Conservation (phyloP, 2,797 vertebrate genomes). For the Melanotaenia trifasciata region DNA sequence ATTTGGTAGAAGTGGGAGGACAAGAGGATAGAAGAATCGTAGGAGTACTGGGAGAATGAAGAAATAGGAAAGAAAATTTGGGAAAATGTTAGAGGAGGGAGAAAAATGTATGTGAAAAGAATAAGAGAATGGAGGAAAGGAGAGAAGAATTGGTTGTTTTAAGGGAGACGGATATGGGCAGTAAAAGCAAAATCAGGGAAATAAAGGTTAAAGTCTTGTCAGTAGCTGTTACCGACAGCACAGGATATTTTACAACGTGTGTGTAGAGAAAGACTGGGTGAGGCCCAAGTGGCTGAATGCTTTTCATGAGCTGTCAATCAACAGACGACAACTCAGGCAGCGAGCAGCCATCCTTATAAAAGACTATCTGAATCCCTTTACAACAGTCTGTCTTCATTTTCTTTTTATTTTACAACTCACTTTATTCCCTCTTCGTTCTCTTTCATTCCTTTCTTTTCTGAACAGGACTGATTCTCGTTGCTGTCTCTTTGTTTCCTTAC, state of each 20-base stretch:
- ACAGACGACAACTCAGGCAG: slow-evolving; percentile 24
- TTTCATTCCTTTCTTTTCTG: background rate
- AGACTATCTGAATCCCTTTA: slow-evolving; percentile 41
- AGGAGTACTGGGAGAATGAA: background rate
- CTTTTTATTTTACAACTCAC: slow-evolving; percentile 13
- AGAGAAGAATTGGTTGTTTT: background rate
- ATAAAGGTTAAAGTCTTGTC: slow-evolving; percentile 37
- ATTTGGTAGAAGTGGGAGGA: slow-evolving; percentile 9
- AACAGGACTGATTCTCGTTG: background rate
- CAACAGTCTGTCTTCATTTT: background rate
- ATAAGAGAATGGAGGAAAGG: background rate
- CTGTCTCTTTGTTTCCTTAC: background rate
- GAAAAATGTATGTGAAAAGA: background rate
- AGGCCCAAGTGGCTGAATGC: slow-evolving; percentile 46
- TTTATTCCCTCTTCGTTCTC: background rate
- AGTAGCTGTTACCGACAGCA: slow-evolving; percentile 26
- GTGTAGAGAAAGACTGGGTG: slow-evolving; percentile 41
- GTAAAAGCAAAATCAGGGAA: slow-evolving; percentile 13
- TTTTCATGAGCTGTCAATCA: slow-evolving; percentile 64
- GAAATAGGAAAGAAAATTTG: background rate
- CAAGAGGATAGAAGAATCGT: background rate
- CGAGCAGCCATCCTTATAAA: slow-evolving; percentile 23
- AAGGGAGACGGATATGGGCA: background rate
- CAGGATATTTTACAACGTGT: slow-evolving; percentile 17
- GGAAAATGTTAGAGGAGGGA: background rate